These are phyloP conservation scores for Geodia barretti DNA, from an alignment of 37 sponge, comb jelly and placozoan genomes.

Conservation along the genomic window DNA sequence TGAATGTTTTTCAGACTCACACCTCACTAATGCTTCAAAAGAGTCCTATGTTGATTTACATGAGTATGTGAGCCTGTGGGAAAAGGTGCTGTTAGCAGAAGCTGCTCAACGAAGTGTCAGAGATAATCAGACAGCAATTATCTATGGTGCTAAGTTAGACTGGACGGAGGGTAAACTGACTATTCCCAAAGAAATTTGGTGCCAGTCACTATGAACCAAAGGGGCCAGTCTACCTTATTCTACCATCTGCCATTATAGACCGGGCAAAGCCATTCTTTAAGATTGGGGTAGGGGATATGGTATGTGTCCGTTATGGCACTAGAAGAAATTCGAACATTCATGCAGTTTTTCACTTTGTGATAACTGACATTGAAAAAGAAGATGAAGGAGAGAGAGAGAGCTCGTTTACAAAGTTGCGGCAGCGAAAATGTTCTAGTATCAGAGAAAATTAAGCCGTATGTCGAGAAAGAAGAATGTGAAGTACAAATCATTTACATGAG, in stretches of 20 bases:
- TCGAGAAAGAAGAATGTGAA: constrained; percentile 27
- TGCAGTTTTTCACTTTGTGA: constrained; percentile 73
- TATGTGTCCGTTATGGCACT: constrained; percentile 67
- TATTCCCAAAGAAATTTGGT: constrained; percentile 22
- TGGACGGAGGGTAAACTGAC: constrained; percentile 67
- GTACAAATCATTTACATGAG: constrained; percentile 55
- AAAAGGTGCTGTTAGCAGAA: constrained; percentile 64
- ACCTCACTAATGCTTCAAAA: constrained; percentile 47
- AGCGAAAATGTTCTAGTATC: constrained; percentile 27
- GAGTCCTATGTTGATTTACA: constrained; percentile 14
- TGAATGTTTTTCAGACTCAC: constrained; percentile 60
- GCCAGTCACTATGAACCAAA: constrained; percentile 21
- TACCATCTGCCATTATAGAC: constrained; percentile 27
- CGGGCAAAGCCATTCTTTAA: constrained; percentile 22
- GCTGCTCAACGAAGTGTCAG: constrained; percentile 52
- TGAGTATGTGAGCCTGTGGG: constrained; percentile 66
- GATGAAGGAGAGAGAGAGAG: neutral
- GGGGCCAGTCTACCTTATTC: neutral
- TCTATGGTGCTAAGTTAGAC: constrained; percentile 47
- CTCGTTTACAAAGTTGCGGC: too few relatives aligned
- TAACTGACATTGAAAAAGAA: constrained; percentile 1
- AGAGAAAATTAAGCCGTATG: constrained; percentile 18
- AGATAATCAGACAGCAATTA: constrained; percentile 6
- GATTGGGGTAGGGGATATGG: constrained; percentile 50
- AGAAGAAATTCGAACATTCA: neutral